Conservation (phyloP, 37 sponge, comb jelly and placozoan species). For the Diacarnus erythraeanus region DNA sequence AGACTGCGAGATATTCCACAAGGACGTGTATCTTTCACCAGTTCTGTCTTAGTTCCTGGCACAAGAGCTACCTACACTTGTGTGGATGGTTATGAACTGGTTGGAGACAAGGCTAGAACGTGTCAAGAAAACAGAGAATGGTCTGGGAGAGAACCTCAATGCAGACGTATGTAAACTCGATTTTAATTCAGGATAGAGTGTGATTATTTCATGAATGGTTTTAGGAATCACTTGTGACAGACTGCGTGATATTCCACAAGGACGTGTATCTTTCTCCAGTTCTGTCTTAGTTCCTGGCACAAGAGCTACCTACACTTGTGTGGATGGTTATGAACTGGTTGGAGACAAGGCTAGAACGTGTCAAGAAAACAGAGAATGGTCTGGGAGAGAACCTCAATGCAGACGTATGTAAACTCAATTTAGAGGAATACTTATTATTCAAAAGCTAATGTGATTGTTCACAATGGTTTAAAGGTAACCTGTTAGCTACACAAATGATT, state of each 20-base stretch:
- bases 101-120: constrained; percentile 17
- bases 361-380: constrained; percentile 19
- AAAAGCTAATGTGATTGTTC: no score
- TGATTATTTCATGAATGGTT: neutral
- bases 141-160: constrained; percentile 42
- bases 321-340: constrained; percentile 12
- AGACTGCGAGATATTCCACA: no score
- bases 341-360: constrained; percentile 26
- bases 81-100: constrained; percentile 14
- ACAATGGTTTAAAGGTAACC: no score
- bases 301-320: constrained; percentile 26
- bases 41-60: no score
- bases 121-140: constrained; percentile 46
- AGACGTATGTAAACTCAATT: no score
- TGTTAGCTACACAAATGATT: no score
- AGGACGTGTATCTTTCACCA: no score
- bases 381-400: constrained; percentile 19
- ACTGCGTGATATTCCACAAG: constrained; percentile 16
- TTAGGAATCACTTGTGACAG: constrained; percentile 27
- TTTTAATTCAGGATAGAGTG: neutral
- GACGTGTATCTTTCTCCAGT: constrained; percentile 4
- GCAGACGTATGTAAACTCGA: constrained; percentile 29
- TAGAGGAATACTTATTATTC: no score
- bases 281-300: constrained; percentile 7
- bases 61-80: constrained; percentile 25